These are phyloP conservation scores for Myiopsitta monachus DNA, from an alignment of 2,113 vertebrate genomes.

Conservation along the genomic window DNA sequence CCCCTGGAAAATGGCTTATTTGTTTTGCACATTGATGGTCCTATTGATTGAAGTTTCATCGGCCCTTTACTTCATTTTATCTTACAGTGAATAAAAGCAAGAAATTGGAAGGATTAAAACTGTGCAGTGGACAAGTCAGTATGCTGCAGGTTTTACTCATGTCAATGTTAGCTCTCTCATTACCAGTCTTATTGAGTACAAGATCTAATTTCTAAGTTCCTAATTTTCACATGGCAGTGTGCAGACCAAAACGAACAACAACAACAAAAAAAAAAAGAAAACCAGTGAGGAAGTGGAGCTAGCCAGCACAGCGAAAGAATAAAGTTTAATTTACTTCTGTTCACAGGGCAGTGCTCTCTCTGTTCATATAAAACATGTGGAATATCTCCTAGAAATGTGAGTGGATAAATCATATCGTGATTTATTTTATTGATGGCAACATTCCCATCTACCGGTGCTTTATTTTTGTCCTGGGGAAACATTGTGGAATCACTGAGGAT, in stretches of 20 bases:
- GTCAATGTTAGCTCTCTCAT: not conserved
- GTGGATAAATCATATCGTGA: constrained; percentile 9
- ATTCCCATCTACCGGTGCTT: constrained; percentile 36
- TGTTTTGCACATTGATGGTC: constrained; percentile 82
- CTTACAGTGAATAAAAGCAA: constrained; percentile 28
- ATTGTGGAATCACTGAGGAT: constrained; percentile 5
- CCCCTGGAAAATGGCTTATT: constrained; percentile 51
- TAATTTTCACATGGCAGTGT: not conserved
- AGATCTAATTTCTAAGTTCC: constrained; percentile 2
- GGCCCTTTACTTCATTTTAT: constrained; percentile 29
- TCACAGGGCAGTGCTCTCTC: constrained; percentile 9
- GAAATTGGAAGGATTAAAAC: constrained; percentile 31
- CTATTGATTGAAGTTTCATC: constrained; percentile 47
- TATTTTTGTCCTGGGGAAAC: not conserved
- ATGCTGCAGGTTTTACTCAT: constrained; percentile 15
- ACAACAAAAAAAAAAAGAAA: not conserved
- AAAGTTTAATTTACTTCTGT: constrained; percentile 31
- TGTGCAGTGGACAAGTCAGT: not conserved
- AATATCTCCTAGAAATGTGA: constrained; percentile 51
- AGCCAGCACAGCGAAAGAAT: not conserved
- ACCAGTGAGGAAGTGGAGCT: not conserved
- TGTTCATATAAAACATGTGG: constrained; percentile 1
- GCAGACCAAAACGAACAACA: not conserved
- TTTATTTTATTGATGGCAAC: constrained; percentile 48
- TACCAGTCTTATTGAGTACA: not conserved